Evolutionary conservation across 2,113 vertebrate species (phyloP), one percentile per base, ranked within the genome.

Genomic region (Ochotona princeps): DNA sequence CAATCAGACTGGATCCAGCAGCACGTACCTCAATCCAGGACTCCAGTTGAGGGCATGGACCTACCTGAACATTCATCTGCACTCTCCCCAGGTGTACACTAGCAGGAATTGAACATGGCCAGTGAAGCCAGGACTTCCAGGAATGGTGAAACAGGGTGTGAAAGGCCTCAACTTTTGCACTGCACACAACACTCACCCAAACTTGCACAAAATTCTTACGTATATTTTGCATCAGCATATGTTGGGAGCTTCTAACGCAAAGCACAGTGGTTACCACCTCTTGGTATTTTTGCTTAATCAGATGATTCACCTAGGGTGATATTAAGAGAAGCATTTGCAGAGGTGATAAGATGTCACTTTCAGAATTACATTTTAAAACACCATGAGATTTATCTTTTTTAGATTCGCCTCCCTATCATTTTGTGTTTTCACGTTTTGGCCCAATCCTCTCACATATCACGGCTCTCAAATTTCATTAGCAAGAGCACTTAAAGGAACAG

Each of bases 381-480:
- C 2, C 26, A 15, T 69, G 49, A 3, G 23, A 60, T 57, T 11
- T 2, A 67, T 76, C 76, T 13, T 60, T 1, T 79, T n/a, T 23
- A 47, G 6, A 2, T 1, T 54, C 26, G 49, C 73, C 20, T 8
- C 17, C 5, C 26, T 13, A 44, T 63, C 32, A 66, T 35, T 23
- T 20, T 44, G 4, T 57, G 21, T 81, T 69, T 44, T 1, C 49
- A 44, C 28, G 23, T 18, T 57, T 38, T 32, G 83, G 9, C 15
- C 11, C 3, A 11, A 2, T 15, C 18, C n/a, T 28, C 3, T 6
- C 13, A 20, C 2, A 17, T 32, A 60, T 26, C 18, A 11, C 13
- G 38, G 75, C 38, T 7, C 18, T 69, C 28, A n/a, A 21, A 76
- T 47, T 47, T 57, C 75, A 21, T 80, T 54, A 85, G 1, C 5